phyloP scores from a whole-genome alignment of 2,888 invertebrate genomes.

The Boloria euphrosyne region DNA sequence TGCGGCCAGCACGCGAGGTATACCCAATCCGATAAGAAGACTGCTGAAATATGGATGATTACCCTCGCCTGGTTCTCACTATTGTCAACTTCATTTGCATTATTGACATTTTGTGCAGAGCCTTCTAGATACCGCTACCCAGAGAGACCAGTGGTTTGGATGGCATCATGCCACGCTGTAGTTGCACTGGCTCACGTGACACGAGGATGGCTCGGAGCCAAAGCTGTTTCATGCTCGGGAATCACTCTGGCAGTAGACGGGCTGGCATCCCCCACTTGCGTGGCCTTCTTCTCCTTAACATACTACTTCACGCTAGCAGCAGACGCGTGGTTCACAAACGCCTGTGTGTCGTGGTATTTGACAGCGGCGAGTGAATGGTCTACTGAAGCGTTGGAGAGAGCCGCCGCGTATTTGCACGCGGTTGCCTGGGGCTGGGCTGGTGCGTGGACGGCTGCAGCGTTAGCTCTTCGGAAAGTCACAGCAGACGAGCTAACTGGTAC shows the following conservation, averaged over 20 bases:
- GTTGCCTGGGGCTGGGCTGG: slow-evolving; percentile 94
- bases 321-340: slow-evolving; percentile 93
- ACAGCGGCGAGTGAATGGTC: slow-evolving; percentile 97
- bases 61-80: slow-evolving; percentile 90
- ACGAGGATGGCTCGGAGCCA: slow-evolving; percentile 83
- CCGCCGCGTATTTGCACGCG: slow-evolving; percentile 92
- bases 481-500: slow-evolving; percentile 91
- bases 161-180: slow-evolving; percentile 93
- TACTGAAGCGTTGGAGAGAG: slow-evolving; percentile 93
- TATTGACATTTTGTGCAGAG: slow-evolving; percentile 94
- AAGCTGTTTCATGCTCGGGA: slow-evolving; percentile 62
- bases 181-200: slow-evolving; percentile 89
- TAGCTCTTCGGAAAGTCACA: slow-evolving; percentile 89
- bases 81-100: slow-evolving; percentile 90
- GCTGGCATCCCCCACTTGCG: slow-evolving; percentile 83
- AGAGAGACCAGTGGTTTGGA: slow-evolving; percentile 94
- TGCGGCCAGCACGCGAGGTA: slow-evolving; percentile 88
- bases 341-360: slow-evolving; percentile 94
- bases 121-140: slow-evolving; percentile 95
- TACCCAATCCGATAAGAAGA: slow-evolving; percentile 85
- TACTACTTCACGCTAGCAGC: slow-evolving; percentile 91
- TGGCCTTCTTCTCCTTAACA: slow-evolving; percentile 87
- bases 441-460: slow-evolving; percentile 90
- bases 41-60: slow-evolving; percentile 88
- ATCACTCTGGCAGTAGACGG: slow-evolving; percentile 74